Evolutionary conservation across 2,113 vertebrate species (phyloP), one percentile per base, ranked within the genome.

Genomic region (Chascanopsetta lugubris): DNA sequence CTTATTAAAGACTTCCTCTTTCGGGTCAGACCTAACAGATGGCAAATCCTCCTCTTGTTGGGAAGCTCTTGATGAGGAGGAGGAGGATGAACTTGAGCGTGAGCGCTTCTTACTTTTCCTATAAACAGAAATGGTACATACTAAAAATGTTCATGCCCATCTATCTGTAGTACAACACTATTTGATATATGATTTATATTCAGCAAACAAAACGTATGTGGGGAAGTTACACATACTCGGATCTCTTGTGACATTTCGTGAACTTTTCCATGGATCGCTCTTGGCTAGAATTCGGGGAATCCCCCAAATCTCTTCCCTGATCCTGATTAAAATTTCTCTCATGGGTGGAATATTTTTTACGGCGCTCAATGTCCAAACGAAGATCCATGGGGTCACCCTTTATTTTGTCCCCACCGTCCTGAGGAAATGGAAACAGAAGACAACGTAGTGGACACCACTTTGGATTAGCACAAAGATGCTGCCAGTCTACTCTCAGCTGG

Each of bases 361-460:
- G 95, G 15, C 95, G 95, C 72, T 98, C 96, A 89, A 98, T 97
- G 90, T 98, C 96, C 93, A 96, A 93, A 70, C 94, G 95, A 48
- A 99, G 96, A 85, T 99, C 97, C 89, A 94, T 89, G 51, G 95
- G 87, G 75, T 97, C 95, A 11, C 93, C 93, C 83, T 95, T 98
- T 38, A 90, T 89, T 89, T 96, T 96, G 82, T 89, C 90, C 48
- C 92, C 92, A 57, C 93, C 93, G 20, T 91, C 92, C 97, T 99
- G 93, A 76, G 38, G 49, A 80, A 74, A 77, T 58, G 3, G 76
- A 76, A 85, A 91, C 56, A 93, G 40, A 90, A 83, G 48, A 92
- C 75, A 87, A 71, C 22, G 64, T 86, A 79, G 77, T 83, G 85
- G 87, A 88, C 75, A 88, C n/a, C 84, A 87, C 80, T 85, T 84